Conservation (phyloP, 2,888 invertebrate genomes). For the Spilosoma lubricipeda region DNA sequence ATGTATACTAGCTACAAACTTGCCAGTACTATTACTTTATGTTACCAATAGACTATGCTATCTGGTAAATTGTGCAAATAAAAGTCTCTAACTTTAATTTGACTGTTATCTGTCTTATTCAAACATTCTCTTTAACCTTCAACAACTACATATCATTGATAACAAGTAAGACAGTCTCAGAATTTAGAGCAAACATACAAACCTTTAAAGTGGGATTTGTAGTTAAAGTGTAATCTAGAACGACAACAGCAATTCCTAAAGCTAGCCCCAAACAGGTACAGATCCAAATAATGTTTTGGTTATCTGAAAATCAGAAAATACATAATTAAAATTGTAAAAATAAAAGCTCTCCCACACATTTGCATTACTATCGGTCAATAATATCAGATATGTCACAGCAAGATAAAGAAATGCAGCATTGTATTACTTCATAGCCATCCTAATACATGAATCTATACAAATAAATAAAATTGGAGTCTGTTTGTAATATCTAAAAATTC, state of each 20-base stretch:
- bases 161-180: neutral
- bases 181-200: conserved; percentile 59
- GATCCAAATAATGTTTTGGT: conserved; percentile 91
- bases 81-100: neutral
- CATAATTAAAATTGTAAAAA: too few species aligned
- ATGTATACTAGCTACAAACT: neutral
- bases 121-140: neutral
- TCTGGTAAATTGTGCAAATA: neutral
- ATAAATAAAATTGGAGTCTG: too few species aligned
- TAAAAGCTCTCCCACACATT: too few species aligned
- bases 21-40: neutral
- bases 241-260: conserved; percentile 89
- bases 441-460: too few species aligned
- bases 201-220: conserved; percentile 88
- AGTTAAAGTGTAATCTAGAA: conserved; percentile 89
- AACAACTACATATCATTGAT: conserved; percentile 4
- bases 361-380: too few species aligned
- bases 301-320: conserved; percentile 80
- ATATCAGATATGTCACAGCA: too few species aligned
- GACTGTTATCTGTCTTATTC: neutral
- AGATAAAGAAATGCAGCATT: too few species aligned
- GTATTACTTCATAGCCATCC: too few species aligned
- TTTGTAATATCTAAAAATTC: too few species aligned
- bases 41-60: neutral
- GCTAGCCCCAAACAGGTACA: conserved; percentile 91